phyloP scores from a whole-genome alignment of 1,140 invertebrate genomes.

The Aphelinus certus region DNA sequence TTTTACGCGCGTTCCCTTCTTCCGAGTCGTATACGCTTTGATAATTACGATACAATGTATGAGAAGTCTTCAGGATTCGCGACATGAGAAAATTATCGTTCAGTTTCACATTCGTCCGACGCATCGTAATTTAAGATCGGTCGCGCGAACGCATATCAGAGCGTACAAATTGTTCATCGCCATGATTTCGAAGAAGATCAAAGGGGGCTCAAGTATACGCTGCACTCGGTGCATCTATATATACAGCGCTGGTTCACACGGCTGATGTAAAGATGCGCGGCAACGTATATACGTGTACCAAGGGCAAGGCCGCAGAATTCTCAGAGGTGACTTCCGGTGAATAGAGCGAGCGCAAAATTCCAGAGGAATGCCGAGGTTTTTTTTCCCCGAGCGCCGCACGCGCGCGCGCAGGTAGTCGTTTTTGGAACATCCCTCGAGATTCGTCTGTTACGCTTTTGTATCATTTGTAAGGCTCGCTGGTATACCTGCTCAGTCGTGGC shows the following conservation, averaged over 20 bases:
- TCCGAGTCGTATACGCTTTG: too few species aligned
- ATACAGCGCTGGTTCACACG: not conserved
- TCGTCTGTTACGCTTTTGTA: slow-evolving; percentile 25
- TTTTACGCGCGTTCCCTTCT: too few species aligned
- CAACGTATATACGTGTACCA: not conserved
- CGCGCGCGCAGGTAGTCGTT: slow-evolving; percentile 3
- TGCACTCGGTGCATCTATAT: not conserved
- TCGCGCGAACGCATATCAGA: too few species aligned
- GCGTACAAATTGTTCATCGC: too few species aligned
- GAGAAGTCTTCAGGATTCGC: too few species aligned
- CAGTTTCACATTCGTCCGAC: too few species aligned
- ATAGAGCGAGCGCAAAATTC: slow-evolving; percentile 7
- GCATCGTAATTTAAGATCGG: too few species aligned
- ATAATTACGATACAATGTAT: too few species aligned
- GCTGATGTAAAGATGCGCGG: too few species aligned
- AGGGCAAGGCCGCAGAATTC: slow-evolving; percentile 28
- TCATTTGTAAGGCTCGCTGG: slow-evolving; percentile 16
- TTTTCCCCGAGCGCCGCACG: not conserved
- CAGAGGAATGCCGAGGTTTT: slow-evolving; percentile 25
- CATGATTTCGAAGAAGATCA: not conserved
- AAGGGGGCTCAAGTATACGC: not conserved
- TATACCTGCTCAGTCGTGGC: not conserved
- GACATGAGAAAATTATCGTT: too few species aligned
- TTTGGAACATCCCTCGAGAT: slow-evolving; percentile 1
- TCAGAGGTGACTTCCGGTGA: slow-evolving; percentile 20